Evolutionary conservation across 2,113 vertebrate species (phyloP).

Genomic region (Phyllostomus hastatus): DNA sequence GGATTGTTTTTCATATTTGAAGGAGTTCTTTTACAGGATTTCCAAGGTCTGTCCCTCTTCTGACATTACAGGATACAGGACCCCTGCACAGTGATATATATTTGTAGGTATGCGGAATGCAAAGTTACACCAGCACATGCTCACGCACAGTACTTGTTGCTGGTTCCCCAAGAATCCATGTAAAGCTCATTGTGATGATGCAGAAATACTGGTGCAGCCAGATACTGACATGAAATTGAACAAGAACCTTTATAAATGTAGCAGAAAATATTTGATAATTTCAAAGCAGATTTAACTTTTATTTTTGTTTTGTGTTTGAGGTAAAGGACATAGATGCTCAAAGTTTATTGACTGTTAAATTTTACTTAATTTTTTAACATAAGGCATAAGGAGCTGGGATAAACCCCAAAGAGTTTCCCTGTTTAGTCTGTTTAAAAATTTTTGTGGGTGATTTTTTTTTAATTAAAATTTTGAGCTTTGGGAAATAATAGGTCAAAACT

Average conservation of each 20-base stretch:
- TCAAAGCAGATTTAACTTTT: constrained; percentile 2
- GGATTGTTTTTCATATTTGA: neutral
- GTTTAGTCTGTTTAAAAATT: constrained; percentile 45
- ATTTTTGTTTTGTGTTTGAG: constrained; percentile 6
- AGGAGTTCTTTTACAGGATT: neutral
- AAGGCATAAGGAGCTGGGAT: neutral
- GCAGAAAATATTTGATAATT: neutral
- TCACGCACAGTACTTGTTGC: neutral
- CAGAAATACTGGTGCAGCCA: neutral
- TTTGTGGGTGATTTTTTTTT: constrained; percentile 24
- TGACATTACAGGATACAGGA: neutral
- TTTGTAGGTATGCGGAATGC: neutral
- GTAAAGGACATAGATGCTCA: neutral
- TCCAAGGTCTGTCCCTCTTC: neutral
- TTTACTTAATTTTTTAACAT: constrained; percentile 4
- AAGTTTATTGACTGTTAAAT: neutral
- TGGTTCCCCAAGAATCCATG: neutral
- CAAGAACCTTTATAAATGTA: neutral
- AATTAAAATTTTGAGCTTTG: constrained; percentile 7
- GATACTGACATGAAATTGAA: neutral
- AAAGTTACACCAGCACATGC: too few relatives aligned
- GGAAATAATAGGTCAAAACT: neutral
- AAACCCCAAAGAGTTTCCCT: neutral
- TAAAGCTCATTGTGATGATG: neutral
- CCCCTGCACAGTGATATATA: neutral